A percentile compares a stretch with the other conserved stretches of the same genome.
Conservation (phyloP, 2,113 vertebrate species). For the Lampris megalopsis region DNA sequence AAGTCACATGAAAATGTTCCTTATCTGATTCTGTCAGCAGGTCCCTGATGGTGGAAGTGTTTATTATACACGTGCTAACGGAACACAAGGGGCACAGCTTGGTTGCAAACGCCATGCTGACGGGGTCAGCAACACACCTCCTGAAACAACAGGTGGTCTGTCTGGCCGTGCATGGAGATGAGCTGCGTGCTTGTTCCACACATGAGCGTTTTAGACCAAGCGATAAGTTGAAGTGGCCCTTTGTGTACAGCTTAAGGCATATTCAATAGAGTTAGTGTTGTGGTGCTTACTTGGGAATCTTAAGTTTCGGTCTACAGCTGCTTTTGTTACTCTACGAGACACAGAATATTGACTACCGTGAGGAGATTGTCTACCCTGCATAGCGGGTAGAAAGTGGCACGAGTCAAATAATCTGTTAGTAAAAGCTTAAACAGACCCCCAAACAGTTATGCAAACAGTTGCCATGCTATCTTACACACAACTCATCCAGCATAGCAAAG, state of each 20-base stretch:
- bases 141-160: constrained; percentile 3
- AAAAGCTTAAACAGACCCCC: neutral
- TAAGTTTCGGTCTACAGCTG: neutral
- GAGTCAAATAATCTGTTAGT: neutral
- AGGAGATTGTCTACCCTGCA: neutral
- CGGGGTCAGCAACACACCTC: constrained; percentile 3
- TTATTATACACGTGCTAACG: neutral
- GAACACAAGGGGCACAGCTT: neutral
- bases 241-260: neutral
- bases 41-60: neutral
- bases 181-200: constrained; percentile 1
- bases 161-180: constrained; percentile 2
- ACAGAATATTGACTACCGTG: neutral
- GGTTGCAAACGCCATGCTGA: neutral
- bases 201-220: constrained; percentile 2
- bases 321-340: neutral
- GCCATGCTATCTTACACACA: neutral
- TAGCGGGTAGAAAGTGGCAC: too few relatives aligned
- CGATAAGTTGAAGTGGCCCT: neutral
- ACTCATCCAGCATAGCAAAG: constrained; percentile 10
- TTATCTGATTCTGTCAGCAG: neutral
- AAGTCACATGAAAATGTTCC: neutral
- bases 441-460: neutral
- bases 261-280: neutral
- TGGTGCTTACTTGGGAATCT: neutral